Evolutionary conservation across 2,113 vertebrate genomes (phyloP).

Genomic region (Acrocephalus kingi): DNA sequence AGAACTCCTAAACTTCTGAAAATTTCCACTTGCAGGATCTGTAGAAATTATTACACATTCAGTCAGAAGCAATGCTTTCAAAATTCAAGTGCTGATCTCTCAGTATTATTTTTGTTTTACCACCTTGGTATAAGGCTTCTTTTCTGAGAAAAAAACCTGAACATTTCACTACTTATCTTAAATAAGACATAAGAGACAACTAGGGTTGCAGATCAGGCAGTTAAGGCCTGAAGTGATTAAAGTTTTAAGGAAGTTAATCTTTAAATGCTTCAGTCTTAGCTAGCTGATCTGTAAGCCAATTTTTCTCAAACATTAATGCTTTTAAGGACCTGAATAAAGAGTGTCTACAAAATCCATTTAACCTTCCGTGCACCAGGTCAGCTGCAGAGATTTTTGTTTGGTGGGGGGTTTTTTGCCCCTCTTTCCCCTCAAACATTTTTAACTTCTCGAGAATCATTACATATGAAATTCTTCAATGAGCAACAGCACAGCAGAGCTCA

Average conservation of each 20-base stretch:
- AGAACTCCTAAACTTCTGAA: neutral
- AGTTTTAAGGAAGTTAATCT: constrained; percentile 36
- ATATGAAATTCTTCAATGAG: neutral
- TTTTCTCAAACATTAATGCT: constrained; percentile 9
- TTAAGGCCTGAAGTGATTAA: constrained; percentile 40
- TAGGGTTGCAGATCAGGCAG: neutral
- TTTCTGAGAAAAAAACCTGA: neutral
- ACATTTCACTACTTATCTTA: neutral
- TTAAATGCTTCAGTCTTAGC: constrained; percentile 31
- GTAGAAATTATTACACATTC: neutral
- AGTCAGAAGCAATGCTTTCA: neutral
- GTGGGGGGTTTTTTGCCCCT: fast-evolving
- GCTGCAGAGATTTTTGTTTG: neutral
- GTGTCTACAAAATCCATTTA: neutral
- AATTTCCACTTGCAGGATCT: neutral
- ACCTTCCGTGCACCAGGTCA: neutral
- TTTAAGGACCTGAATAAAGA: neutral
- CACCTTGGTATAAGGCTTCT: neutral
- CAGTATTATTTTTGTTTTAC: neutral
- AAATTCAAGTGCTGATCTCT: neutral
- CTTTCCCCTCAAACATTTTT: neutral
- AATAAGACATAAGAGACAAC: neutral
- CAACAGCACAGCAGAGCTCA: neutral
- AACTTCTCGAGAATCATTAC: neutral
- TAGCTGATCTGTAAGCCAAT: constrained; percentile 37